These are phyloP conservation scores for Drosophila sp. DNA, from an alignment of 1,140 invertebrate species.

Conservation along the genomic window DNA sequence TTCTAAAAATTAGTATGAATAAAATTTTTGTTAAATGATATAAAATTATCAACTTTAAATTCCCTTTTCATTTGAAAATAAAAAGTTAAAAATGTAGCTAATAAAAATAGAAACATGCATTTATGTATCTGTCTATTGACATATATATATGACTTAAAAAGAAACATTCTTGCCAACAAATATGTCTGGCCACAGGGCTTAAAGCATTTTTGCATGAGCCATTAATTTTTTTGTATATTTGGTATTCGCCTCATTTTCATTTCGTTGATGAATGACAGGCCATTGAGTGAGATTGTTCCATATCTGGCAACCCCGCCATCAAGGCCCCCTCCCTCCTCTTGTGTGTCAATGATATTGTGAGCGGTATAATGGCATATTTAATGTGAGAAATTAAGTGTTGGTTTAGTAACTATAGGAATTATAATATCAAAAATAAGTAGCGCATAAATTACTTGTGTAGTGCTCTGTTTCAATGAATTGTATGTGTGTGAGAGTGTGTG, in stretches of 20 bases:
- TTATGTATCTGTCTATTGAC: neutral
- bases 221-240: constrained; percentile 66
- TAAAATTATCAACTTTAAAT: too few species aligned
- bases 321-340: neutral
- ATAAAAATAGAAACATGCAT: too few species aligned
- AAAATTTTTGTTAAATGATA: too few species aligned
- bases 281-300: constrained; percentile 50
- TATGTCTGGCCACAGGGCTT: constrained; percentile 5
- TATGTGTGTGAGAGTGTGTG: constrained; percentile 21
- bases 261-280: constrained; percentile 78
- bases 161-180: constrained; percentile 3
- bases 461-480: constrained; percentile 8
- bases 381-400: constrained; percentile 81
- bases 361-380: constrained; percentile 72
- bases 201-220: constrained; percentile 61
- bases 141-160: neutral
- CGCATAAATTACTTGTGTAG: constrained; percentile 70
- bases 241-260: constrained; percentile 68
- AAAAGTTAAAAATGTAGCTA: too few species aligned
- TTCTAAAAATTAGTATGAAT: too few species aligned
- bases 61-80: too few species aligned
- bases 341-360: constrained; percentile 15
- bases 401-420: constrained; percentile 75
- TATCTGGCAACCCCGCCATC: neutral
- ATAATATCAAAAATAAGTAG: constrained; percentile 81